These are phyloP conservation scores for Tricholaema leucomelas DNA, from an alignment of 2,113 vertebrate genomes.

Conservation along the genomic window DNA sequence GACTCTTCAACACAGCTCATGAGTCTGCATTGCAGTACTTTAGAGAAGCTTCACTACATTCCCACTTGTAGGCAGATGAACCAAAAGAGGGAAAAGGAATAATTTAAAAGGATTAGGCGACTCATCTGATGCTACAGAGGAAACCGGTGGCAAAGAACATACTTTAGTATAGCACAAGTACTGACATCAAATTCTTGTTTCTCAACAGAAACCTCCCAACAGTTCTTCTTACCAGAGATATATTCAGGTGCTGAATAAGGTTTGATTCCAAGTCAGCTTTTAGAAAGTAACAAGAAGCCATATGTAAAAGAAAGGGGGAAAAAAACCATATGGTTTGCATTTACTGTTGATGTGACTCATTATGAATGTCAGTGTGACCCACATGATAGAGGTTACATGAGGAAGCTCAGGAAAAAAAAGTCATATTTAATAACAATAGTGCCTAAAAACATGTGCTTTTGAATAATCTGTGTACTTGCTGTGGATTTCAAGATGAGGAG, in stretches of 20 bases:
- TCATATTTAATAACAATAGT: constrained; percentile 58
- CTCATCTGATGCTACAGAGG: not conserved
- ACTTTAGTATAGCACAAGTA: constrained; percentile 2
- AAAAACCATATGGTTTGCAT: constrained; percentile 65
- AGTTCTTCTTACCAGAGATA: constrained; percentile 40
- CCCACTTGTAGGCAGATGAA: not conserved
- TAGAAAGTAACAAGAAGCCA: constrained; percentile 62
- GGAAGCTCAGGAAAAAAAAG: constrained; percentile 65
- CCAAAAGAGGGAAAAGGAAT: not conserved
- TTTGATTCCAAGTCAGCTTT: constrained; percentile 52
- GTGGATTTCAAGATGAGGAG: not conserved
- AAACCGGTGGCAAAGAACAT: not conserved
- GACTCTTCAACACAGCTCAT: not conserved
- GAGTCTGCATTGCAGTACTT: not conserved
- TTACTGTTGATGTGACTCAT: constrained; percentile 73
- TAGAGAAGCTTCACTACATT: not conserved
- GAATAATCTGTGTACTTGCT: constrained; percentile 6
- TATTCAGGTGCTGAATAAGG: constrained; percentile 32
- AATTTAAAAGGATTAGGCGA: not conserved
- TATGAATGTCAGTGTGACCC: constrained; percentile 54
- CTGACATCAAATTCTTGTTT: constrained; percentile 23
- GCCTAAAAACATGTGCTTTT: constrained; percentile 56
- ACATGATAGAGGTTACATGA: constrained; percentile 55
- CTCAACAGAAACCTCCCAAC: constrained; percentile 38
- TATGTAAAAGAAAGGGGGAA: not conserved